phyloP scores from a whole-genome alignment of 1,140 invertebrate genomes.

The Anastatus disparis region DNA sequence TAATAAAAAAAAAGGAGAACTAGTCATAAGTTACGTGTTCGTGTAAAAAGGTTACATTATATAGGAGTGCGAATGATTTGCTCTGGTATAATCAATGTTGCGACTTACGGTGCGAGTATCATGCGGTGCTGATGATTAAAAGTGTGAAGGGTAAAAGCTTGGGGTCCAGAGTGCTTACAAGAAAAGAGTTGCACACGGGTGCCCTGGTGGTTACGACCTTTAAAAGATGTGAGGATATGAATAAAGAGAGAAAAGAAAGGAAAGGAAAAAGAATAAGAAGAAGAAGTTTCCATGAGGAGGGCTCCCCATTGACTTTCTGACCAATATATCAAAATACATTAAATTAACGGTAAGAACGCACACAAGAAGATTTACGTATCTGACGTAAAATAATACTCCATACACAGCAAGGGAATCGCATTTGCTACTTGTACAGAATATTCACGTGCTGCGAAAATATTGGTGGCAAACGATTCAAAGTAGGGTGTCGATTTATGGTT shows the following conservation, averaged over 20 bases:
- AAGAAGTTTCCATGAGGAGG: too few species aligned
- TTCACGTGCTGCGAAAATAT: not conserved
- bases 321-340: constrained; percentile 63
- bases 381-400: not conserved
- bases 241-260: too few species aligned
- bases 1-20: too few species aligned
- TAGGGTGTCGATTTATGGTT: too few species aligned
- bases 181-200: too few species aligned
- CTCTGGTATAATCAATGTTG: constrained; percentile 28
- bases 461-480: too few species aligned
- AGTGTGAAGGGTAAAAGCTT: constrained; percentile 57
- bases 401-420: too few species aligned
- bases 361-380: constrained; percentile 17
- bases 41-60: constrained; percentile 17
- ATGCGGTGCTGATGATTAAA: constrained; percentile 60
- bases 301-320: constrained; percentile 55
- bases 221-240: too few species aligned
- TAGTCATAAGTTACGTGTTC: too few species aligned
- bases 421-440: constrained; percentile 10
- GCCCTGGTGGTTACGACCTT: constrained; percentile 62
- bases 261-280: too few species aligned
- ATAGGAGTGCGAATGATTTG: constrained; percentile 21
- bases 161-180: too few species aligned
- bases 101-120: constrained; percentile 44
- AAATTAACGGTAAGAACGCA: constrained; percentile 55